phyloP scores from a whole-genome alignment of 2,888 invertebrate genomes.

The Epirrhoe alternata region DNA sequence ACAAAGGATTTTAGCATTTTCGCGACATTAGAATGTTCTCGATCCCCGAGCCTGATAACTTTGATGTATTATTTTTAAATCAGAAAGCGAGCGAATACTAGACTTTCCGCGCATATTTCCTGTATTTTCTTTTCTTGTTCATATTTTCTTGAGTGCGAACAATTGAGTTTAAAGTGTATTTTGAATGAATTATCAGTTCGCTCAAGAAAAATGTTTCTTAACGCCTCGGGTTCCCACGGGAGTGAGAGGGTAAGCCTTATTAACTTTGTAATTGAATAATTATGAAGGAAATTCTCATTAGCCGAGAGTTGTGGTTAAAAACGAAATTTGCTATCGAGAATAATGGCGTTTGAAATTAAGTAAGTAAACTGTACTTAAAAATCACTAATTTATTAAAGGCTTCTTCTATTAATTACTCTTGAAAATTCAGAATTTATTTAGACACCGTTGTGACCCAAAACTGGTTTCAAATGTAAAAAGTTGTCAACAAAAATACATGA shows the following conservation, averaged over 20 bases:
- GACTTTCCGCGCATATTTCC: constrained; percentile 20
- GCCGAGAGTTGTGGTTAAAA: constrained; percentile 50
- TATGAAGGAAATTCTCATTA: constrained; percentile 61
- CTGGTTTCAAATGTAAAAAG: background rate
- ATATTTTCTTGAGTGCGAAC: constrained; percentile 19
- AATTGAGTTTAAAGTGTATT: constrained; percentile 40
- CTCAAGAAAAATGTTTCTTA: constrained; percentile 39
- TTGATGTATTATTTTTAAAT: constrained; percentile 58
- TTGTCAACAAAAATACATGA: background rate
- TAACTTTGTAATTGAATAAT: constrained; percentile 62
- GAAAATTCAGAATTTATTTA: background rate
- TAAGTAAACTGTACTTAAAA: constrained; percentile 36
- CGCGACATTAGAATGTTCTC: constrained; percentile 60
- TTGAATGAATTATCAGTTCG: constrained; percentile 41
- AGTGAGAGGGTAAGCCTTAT: constrained; percentile 54
- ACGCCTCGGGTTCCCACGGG: constrained; percentile 44
- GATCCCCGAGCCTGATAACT: constrained; percentile 59
- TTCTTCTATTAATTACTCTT: constrained; percentile 19
- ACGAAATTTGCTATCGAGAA: constrained; percentile 48
- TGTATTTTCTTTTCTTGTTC: constrained; percentile 21
- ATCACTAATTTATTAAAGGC: constrained; percentile 29
- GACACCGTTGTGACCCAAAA: background rate
- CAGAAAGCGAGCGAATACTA: constrained; percentile 22
- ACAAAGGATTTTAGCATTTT: constrained; percentile 57
- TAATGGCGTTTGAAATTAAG: constrained; percentile 43